phyloP scores from a whole-genome alignment of 2,113 vertebrate species.

The Cricetomys ansorgei region DNA sequence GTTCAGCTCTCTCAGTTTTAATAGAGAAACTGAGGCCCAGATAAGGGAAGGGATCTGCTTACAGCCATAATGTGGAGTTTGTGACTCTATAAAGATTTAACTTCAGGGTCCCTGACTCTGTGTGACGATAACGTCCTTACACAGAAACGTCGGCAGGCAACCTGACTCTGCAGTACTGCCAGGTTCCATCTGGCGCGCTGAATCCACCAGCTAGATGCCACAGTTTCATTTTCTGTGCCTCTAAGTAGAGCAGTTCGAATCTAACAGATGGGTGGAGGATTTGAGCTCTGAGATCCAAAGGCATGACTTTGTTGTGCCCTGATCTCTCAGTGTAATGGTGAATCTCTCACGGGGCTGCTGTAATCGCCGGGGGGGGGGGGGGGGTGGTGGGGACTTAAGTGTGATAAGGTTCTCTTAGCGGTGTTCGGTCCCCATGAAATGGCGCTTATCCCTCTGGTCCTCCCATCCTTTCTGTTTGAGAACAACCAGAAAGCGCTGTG shows the following conservation, averaged over 20 bases:
- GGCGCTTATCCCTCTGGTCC: neutral
- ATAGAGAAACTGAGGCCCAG: constrained; percentile 47
- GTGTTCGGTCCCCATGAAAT: neutral
- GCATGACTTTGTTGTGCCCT: neutral
- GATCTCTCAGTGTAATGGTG: fast-evolving
- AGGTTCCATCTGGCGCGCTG: neutral
- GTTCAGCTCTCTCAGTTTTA: neutral
- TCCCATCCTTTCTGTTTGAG: neutral
- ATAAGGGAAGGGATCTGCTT: neutral
- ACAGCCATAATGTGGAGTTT: neutral
- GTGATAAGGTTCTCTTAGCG: neutral
- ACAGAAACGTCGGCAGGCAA: neutral
- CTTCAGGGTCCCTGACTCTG: neutral
- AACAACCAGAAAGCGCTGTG: fast-evolving
- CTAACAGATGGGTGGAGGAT: neutral
- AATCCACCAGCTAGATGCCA: neutral
- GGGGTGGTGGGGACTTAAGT: no score
- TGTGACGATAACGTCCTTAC: neutral
- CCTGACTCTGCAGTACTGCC: neutral
- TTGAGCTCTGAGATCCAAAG: neutral
- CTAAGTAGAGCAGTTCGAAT: neutral
- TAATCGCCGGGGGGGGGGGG: neutral
- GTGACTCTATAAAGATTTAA: neutral
- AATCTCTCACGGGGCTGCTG: fast-evolving
- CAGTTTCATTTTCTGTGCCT: neutral